Percentiles rank a stretch among this genome's conserved stretches.
Evolutionary conservation across 64 coral and sea anemone genomes (phyloP).

Genomic region (Astreopora myriophthalma): DNA sequence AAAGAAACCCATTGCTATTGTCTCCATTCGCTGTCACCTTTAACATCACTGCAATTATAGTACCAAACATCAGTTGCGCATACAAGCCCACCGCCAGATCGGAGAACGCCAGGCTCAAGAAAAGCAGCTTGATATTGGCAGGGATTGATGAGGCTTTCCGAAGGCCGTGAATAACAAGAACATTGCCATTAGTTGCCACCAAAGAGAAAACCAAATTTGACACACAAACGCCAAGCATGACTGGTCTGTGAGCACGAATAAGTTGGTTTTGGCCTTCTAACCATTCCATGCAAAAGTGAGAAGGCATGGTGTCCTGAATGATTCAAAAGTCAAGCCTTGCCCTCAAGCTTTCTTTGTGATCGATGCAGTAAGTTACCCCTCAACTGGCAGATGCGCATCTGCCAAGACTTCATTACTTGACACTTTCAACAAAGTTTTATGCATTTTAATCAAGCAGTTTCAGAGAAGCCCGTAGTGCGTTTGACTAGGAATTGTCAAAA

Average conservation of each 20-base stretch:
- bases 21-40: background rate
- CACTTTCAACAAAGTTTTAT: no score
- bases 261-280: background rate
- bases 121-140: background rate
- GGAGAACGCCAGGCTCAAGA: constrained; percentile 28
- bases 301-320: background rate
- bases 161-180: background rate
- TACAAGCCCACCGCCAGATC: constrained; percentile 12
- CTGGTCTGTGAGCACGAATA: background rate
- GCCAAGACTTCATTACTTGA: no score
- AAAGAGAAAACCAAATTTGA: background rate
- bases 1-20: background rate
- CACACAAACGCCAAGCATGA: background rate
- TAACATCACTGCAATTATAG: background rate
- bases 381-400: no score
- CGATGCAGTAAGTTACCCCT: no score
- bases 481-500: no score
- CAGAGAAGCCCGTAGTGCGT: no score
- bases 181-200: background rate
- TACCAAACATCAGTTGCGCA: constrained; percentile 3
- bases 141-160: background rate
- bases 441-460: no score
- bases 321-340: no score
- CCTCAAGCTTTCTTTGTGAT: no score
- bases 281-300: background rate